Evolutionary conservation across 2,888 invertebrate species (phyloP), one percentile per base, ranked within the genome.

Genomic region (Sclerodermus sp.): DNA sequence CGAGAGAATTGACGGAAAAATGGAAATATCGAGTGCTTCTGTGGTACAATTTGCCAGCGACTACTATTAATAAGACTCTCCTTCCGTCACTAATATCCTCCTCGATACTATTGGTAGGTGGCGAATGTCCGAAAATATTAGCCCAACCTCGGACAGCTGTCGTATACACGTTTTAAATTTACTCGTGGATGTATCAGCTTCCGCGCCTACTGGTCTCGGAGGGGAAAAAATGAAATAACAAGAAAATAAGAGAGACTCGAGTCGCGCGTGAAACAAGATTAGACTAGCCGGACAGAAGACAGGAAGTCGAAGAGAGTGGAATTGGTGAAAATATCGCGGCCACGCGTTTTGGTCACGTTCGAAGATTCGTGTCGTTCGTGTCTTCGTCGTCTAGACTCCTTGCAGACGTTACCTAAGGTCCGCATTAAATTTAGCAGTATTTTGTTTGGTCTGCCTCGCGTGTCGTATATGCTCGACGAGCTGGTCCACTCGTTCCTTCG

Each of bases 401-500:
- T 64, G 67, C 70, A 73, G 73, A 73, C 73, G 68, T 64, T 68
- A 70, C 68, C 70, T 68, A 71, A 71, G 62, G 62, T 64, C 58
- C 57, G 58, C 66, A 71, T 70, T 73, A 73, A 71, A 71, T 71
- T 71, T 73, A 73, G 73, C 70, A 61, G 66, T 63, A 71, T 71
- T 73, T 72, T 71, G 66, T 71, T 70, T 68, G 70, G 67, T 66
- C 67, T 67, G 66, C 59, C 58, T 54, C 58, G n/a, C n/a, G 54
- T 54, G 58, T 55, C 57, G 53, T 51, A 6, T 8, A 47, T 49
- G 47, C 51, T 44, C 54, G 49, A 49, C 47, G 51, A 42, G 15
- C 15, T 23, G 23, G 23, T 23, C 23, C 23, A 8, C 23, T 5
- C 4, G 36, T 10, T 36, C 5, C 36, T n/a, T 6, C 34, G 30